Base-by-base conservation (phyloP, 1,140 invertebrate genomes). In the Vollenhovia emeryi region DNA sequence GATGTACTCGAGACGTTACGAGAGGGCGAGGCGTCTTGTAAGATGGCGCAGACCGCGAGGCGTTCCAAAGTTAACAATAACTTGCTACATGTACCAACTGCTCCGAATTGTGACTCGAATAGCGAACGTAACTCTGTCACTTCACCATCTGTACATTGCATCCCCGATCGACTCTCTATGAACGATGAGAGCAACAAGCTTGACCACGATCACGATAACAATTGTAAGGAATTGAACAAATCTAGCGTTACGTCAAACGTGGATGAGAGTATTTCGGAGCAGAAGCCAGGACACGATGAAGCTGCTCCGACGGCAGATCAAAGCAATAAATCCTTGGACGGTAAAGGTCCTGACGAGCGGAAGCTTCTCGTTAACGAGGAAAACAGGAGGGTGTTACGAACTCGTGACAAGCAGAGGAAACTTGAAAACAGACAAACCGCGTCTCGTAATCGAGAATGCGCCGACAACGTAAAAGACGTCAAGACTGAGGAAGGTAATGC, bases 331-430 rank as follows among this genome's bases (percentile, higher is more conserved):
- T 69, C 43, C 9, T n/a, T 24, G 50, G 33, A 36, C 27, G 68
- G 68, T 13, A 84, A 71, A 24, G 62, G 21, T 40, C 5, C 18
- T 1, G 91, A 89, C 1, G 89, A 91, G 0, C 83, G 71, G 21
- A 92, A 92, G 48, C 50, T 62, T 8, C 50, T 62, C 6, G 9
- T 9, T 0, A 80, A 50, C 0, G 93, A 94, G 27, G 93, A 94
- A 0, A 92, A 91, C 3, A 93, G 89, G 24, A 83, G 93, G 21
- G 93, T 94, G 4, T 75, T 94, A n/a, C 86, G 94, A 24, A 74
- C 92, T 2, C 85, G 93, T 0, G 93, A 94, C 4, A 94, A 92
- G 15, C 88, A 88, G 68, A 93, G 85, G 30, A 94, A 92, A 86
- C 3, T n/a, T 0, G 90, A 94, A 13, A 87, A 85, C 24, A 89